Percentiles rank a stretch among this genome's conserved stretches.
Conservation (phyloP, 2,888 invertebrate genomes). For the Xestia c-nigrum region DNA sequence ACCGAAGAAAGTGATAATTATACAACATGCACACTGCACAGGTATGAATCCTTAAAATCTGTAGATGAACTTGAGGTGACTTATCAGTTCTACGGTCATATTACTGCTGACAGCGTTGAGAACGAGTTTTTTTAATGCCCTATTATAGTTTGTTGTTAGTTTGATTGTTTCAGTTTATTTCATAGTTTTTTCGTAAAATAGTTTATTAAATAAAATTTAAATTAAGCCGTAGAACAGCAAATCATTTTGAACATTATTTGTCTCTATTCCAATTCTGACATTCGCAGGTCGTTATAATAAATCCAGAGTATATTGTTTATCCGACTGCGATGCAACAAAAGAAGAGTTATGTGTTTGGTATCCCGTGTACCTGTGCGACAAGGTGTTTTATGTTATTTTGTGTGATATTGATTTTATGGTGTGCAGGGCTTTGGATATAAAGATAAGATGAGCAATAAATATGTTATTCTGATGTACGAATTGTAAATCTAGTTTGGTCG, state of each 20-base stretch:
- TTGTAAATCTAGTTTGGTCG: background rate
- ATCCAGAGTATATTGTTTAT: slow-evolving; percentile 36
- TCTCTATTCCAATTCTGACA: slow-evolving; percentile 16
- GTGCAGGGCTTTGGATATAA: background rate
- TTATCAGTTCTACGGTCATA: too few species aligned
- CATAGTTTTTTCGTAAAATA: background rate
- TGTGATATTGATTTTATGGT: slow-evolving; percentile 6
- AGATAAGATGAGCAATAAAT: background rate
- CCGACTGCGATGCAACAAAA: slow-evolving; percentile 18
- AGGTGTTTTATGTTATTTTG: slow-evolving; percentile 29
- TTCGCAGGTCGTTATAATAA: slow-evolving; percentile 22
- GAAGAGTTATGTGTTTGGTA: slow-evolving; percentile 20
- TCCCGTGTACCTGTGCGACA: slow-evolving; percentile 8
- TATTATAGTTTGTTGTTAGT: background rate
- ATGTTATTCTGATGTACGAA: background rate
- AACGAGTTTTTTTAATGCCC: background rate
- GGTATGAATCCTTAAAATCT: too few species aligned
- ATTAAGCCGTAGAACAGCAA: background rate
- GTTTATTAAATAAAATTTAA: background rate
- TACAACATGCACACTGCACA: too few species aligned
- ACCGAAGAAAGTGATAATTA: too few species aligned
- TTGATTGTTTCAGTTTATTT: background rate
- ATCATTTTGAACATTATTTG: slow-evolving; percentile 20
- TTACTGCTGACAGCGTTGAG: background rate
- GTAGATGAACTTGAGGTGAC: too few species aligned